Evolutionary conservation across 2,888 invertebrate genomes (phyloP), one percentile per base, ranked within the genome.

Genomic region (Netelia virgata): DNA sequence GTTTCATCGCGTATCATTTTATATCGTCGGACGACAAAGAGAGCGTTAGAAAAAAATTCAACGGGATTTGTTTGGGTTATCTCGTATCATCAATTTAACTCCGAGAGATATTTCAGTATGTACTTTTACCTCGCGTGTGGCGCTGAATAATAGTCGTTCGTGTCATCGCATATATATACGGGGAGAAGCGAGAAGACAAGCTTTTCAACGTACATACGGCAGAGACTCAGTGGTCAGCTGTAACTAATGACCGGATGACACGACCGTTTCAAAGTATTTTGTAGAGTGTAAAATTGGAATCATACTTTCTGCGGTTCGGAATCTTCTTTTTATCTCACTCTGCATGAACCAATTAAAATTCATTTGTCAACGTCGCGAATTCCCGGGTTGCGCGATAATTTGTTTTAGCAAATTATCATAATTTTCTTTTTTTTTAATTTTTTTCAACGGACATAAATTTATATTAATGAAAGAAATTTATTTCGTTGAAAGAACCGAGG

Each of bases 101-200:
- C 63, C 47, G 50, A 69, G 77, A 50, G 61, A 78, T 78, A 70
- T 78, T 70, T 61, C 70, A 36, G 61, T 28, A 70, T 41, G 77
- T 78, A 78, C 70, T 78, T 78, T 78, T 63, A 70, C 70, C 20
- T 70, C 53, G 41, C 50, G 41, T 9, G 50, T 9, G 50, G 41
- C 18, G 73, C 61, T 43, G 61, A 59, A 50, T 63, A 63, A 63
- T 69, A 68, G 75, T 73, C 50, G 77, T 82, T 72, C 53, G 69
- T 20, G 77, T 28, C 43, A 69, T 16, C 77, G 47, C 69, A 68
- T 59, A 68, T 61, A 61, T 61, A 61, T 36, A 36, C 36, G 3
- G 43, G 23, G 36, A 14, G 36, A 28, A 11, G 64, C 43, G 57
- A 59, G 59, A 16, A 59, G n/a, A 47, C 14, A 47, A 3, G 47